Evolutionary conservation across 2,888 invertebrate genomes (phyloP).

Genomic region (Dendrolimus pini): DNA sequence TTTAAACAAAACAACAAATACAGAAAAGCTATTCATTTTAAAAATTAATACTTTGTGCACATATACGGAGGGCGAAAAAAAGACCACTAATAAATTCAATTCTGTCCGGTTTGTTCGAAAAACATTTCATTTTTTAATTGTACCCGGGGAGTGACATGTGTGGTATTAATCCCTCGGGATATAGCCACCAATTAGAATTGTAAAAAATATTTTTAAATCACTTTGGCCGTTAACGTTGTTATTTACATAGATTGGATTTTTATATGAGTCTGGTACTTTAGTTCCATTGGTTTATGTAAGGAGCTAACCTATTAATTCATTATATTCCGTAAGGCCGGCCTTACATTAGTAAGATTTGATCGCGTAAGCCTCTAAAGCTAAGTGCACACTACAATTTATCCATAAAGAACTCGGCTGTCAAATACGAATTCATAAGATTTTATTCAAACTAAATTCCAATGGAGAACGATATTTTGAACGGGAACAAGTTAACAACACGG

Average conservation of each 20-base stretch:
- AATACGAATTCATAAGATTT: too few species aligned
- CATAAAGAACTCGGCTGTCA: too few species aligned
- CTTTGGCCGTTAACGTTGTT: not conserved
- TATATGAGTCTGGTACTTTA: not conserved
- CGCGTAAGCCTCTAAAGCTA: too few species aligned
- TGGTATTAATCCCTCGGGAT: not conserved
- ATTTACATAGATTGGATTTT: not conserved
- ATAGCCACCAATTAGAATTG: not conserved
- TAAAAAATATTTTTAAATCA: not conserved
- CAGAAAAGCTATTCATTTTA: not conserved
- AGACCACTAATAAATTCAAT: not conserved
- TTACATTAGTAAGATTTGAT: too few species aligned
- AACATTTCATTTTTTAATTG: not conserved
- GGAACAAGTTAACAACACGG: too few species aligned
- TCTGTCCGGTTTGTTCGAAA: not conserved
- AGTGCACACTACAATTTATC: too few species aligned
- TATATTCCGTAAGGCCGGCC: too few species aligned
- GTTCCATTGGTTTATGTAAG: too few species aligned
- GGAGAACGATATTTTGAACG: too few species aligned
- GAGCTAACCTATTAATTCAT: too few species aligned
- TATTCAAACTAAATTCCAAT: too few species aligned
- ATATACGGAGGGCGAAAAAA: not conserved
- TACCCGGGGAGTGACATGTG: not conserved
- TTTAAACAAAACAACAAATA: not conserved
- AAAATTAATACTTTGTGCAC: not conserved